Evolutionary conservation across 1,140 invertebrate genomes (phyloP).

Genomic region (Dryas iulia): DNA sequence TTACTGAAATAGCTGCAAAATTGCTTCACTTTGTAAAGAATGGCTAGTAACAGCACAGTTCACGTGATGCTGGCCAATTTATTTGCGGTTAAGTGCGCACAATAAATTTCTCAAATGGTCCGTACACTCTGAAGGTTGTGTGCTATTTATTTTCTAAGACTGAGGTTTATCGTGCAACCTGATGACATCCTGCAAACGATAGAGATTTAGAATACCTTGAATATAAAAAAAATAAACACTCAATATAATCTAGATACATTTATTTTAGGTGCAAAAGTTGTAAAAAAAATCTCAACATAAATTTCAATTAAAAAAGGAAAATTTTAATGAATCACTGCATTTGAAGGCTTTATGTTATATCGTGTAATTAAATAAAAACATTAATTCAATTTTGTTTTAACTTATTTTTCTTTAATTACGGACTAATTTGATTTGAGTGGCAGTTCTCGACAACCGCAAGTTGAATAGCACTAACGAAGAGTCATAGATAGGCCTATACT

Average conservation of each 20-base stretch:
- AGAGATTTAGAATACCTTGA: neutral
- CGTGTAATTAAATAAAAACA: too few relatives aligned
- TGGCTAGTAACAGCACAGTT: slow-evolving; percentile 49
- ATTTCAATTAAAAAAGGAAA: too few relatives aligned
- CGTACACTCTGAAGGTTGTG: slow-evolving; percentile 63
- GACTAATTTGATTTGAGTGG: neutral
- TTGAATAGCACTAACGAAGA: neutral
- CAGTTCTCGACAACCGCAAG: neutral
- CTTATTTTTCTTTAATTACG: neutral
- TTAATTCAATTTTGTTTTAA: too few relatives aligned
- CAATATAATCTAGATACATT: too few relatives aligned
- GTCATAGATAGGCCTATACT: neutral
- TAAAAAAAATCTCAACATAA: too few relatives aligned
- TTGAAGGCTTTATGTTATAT: too few relatives aligned
- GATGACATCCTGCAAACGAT: slow-evolving; percentile 47
- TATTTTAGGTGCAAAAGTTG: too few relatives aligned
- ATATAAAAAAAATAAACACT: too few relatives aligned
- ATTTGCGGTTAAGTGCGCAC: slow-evolving; percentile 76
- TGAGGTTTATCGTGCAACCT: slow-evolving; percentile 63
- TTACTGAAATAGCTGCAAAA: slow-evolving; percentile 30
- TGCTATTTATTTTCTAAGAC: slow-evolving; percentile 70
- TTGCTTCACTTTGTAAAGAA: slow-evolving; percentile 33
- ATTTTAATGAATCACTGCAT: too few relatives aligned
- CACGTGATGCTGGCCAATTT: slow-evolving; percentile 68
- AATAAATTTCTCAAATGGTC: slow-evolving; percentile 76